These are phyloP conservation scores for Dendrocincla tyrannina DNA, from an alignment of 2,797 vertebrate genomes.

Conservation along the genomic window DNA sequence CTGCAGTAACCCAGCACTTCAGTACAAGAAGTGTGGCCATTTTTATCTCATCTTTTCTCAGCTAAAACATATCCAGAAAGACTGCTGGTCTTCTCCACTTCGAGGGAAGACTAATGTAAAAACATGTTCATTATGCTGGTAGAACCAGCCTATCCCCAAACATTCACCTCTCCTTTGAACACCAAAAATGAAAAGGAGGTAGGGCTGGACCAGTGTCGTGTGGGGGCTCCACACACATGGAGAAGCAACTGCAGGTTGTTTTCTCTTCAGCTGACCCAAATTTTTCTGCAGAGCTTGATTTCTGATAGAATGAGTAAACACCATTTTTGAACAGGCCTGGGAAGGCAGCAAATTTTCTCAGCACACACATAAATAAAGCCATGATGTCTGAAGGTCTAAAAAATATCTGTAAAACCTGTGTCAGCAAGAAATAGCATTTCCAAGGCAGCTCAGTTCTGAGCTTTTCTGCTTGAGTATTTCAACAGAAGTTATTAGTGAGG, in stretches of 20 bases:
- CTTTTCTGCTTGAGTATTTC: neutral
- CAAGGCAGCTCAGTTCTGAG: neutral
- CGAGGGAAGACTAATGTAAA: neutral
- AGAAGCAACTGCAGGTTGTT: neutral
- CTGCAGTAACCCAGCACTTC: neutral
- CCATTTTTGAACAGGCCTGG: neutral
- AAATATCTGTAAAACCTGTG: neutral
- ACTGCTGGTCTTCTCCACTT: neutral
- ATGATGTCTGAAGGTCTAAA: neutral
- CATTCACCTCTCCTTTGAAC: neutral
- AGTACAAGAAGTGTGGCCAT: neutral
- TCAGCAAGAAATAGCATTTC: neutral
- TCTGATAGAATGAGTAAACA: neutral
- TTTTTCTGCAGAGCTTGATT: neutral
- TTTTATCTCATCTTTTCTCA: neutral
- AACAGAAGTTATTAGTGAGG: neutral
- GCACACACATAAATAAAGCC: neutral
- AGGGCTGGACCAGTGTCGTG: rapidly evolving
- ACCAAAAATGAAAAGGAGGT: neutral
- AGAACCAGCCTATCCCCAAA: neutral
- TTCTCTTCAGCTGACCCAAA: neutral
- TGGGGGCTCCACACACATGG: neutral
- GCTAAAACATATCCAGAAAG: neutral
- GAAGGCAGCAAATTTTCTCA: neutral
- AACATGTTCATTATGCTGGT: neutral